Conservation (phyloP, 2,888 invertebrate genomes). For the Parnassius glacialis region DNA sequence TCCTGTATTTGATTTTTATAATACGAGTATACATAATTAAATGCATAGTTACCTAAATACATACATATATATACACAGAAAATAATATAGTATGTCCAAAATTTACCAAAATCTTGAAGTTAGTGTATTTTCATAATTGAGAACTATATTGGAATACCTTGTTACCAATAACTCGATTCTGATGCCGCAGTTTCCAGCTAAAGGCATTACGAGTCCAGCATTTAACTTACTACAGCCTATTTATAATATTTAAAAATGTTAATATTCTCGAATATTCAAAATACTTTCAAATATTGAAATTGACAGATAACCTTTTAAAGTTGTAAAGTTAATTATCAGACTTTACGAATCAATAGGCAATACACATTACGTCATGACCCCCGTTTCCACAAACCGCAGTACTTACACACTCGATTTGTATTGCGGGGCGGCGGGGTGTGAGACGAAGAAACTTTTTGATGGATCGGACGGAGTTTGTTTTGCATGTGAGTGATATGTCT, state of each 20-base stretch:
- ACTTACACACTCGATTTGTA: conserved; percentile 80
- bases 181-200: too few relatives aligned
- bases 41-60: not conserved
- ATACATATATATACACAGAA: too few relatives aligned
- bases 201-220: too few relatives aligned
- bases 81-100: too few relatives aligned
- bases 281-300: too few relatives aligned
- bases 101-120: too few relatives aligned
- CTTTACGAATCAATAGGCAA: conserved; percentile 20
- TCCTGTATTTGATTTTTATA: not conserved
- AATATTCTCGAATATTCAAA: too few relatives aligned
- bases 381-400: conserved; percentile 59
- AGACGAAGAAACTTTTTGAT: conserved; percentile 75
- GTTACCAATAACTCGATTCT: too few relatives aligned
- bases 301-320: not conserved
- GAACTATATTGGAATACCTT: too few relatives aligned
- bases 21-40: not conserved
- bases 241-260: too few relatives aligned
- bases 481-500: conserved; percentile 82
- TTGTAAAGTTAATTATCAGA: conserved; percentile 27
- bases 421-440: conserved; percentile 48
- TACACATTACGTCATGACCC: conserved; percentile 27
- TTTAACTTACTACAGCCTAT: too few relatives aligned
- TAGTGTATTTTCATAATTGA: too few relatives aligned
- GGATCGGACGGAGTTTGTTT: conserved; percentile 81